Conservation (phyloP, 2,113 vertebrate species). For the Actenoides lindsayi region DNA sequence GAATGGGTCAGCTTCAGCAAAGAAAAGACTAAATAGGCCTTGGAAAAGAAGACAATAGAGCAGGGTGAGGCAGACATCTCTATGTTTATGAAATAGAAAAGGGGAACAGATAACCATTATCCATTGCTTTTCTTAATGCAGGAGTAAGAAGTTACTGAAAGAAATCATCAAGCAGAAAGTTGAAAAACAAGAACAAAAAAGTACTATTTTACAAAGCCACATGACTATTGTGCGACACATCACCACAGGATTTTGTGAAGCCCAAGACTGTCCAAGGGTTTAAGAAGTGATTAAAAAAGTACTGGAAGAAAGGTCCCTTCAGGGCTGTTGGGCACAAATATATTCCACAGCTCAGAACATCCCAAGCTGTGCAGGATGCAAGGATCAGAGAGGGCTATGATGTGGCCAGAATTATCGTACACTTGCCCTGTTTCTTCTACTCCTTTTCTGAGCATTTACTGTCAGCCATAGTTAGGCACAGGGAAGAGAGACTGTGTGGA, state of each 20-base stretch:
- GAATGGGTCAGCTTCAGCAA: not conserved
- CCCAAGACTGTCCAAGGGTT: not conserved
- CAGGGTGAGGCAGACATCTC: not conserved
- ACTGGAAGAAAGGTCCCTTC: not conserved
- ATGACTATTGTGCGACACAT: accelerated
- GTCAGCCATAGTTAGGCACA: not conserved
- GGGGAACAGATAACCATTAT: not conserved
- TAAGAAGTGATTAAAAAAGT: not conserved
- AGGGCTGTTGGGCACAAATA: not conserved
- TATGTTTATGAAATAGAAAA: not conserved
- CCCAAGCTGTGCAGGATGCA: not conserved
- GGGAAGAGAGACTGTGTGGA: not conserved
- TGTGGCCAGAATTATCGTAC: not conserved
- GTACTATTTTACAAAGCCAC: not conserved
- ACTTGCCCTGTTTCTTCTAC: not conserved
- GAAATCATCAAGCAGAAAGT: not conserved
- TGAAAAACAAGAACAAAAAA: not conserved
- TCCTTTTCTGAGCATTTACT: not conserved
- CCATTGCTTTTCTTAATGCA: not conserved
- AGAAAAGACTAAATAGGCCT: not conserved
- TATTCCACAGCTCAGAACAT: not conserved
- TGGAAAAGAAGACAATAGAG: not conserved
- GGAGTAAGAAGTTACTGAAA: not conserved
- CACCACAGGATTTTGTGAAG: not conserved
- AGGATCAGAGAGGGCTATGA: not conserved